Evolutionary conservation across 1,140 invertebrate species (phyloP), one percentile per base, ranked within the genome.

Genomic region (Apis laboriosa): DNA sequence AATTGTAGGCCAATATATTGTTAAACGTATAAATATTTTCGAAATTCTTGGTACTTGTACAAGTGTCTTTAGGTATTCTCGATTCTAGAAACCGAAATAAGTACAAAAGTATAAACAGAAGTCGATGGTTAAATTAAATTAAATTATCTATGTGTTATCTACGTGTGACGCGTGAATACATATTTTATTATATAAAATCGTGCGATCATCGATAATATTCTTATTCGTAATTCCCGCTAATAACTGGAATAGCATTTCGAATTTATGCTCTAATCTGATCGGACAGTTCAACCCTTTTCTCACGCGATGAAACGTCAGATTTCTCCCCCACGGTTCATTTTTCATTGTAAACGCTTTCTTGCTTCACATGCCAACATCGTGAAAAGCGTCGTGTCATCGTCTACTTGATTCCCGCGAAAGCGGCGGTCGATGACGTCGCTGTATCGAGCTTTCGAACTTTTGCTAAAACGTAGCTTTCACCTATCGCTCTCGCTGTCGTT

Each of bases 361-460:
- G 83, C 56, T 43, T 74, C 61, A 13, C 80, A n/a, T n/a, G 60
- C 7, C 28, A 21, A 9, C 49, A 55, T 74, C 63, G 34, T 4
- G 56, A 63, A 70, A 60, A 84, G 12, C 55, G 70, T 51, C 71
- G 71, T 72, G 34, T 84, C 83, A 85, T 88, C 70, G 71, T 80
- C 53, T 60, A 21, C 70, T 28, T 4, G 49, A n/a, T 73, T 77
- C 11, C 5, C 71, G 49, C 79, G 83, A 64, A 84, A 79, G 60
- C 63, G 71, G 60, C 67, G 66, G 74, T 83, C 87, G 83, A 88
- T 66, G 83, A 85, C 86, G 77, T 84, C 79, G 72, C 83, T 51
- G 55, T 24, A 34, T 34, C 53, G 71, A 88, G 87, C 86, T 88
- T 88, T 88, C 87, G 76, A 88, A 88, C 87, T 88, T 88, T 71